phyloP scores from a whole-genome alignment of 2,888 invertebrate species.

The Platerodrilus igneus region DNA sequence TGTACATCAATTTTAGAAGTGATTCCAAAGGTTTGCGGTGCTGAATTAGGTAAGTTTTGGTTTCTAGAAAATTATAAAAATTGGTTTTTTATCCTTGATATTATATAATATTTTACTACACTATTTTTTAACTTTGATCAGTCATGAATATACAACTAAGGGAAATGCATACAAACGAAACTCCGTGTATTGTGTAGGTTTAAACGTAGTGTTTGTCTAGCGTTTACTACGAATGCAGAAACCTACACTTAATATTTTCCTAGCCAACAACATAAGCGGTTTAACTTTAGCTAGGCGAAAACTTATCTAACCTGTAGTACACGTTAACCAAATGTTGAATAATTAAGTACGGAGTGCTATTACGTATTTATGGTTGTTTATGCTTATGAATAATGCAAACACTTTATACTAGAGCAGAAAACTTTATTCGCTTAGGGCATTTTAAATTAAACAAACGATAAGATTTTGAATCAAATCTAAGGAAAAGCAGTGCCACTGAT shows the following conservation, averaged over 20 bases:
- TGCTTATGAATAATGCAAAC: too few relatives aligned
- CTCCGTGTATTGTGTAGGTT: slow-evolving; percentile 9
- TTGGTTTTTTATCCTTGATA: too few relatives aligned
- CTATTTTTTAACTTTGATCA: slow-evolving; percentile 9
- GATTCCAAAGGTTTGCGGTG: slow-evolving; percentile 86
- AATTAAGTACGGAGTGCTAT: background rate
- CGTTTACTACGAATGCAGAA: slow-evolving; percentile 19
- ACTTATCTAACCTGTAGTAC: background rate
- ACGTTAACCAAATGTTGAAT: background rate
- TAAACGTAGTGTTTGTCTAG: slow-evolving; percentile 16
- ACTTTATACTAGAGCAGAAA: too few relatives aligned
- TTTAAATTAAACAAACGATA: too few relatives aligned
- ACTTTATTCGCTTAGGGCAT: too few relatives aligned
- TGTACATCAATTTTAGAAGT: slow-evolving; percentile 88
- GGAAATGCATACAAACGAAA: slow-evolving; percentile 13
- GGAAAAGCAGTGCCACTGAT: too few relatives aligned
- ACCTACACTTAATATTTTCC: slow-evolving; percentile 12
- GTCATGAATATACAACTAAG: slow-evolving; percentile 3
- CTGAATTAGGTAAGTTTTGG: slow-evolving; percentile 67
- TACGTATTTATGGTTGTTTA: too few relatives aligned
- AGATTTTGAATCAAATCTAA: too few relatives aligned
- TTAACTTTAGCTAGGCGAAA: slow-evolving; percentile 13
- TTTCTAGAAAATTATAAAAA: slow-evolving; percentile 1
- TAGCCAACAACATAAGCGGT: slow-evolving; percentile 11
- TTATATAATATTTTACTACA: too few relatives aligned